A percentile compares a stretch with the other conserved stretches of the same genome.
Conservation (phyloP, 1,140 invertebrate genomes). For the Atta cephalotes region DNA sequence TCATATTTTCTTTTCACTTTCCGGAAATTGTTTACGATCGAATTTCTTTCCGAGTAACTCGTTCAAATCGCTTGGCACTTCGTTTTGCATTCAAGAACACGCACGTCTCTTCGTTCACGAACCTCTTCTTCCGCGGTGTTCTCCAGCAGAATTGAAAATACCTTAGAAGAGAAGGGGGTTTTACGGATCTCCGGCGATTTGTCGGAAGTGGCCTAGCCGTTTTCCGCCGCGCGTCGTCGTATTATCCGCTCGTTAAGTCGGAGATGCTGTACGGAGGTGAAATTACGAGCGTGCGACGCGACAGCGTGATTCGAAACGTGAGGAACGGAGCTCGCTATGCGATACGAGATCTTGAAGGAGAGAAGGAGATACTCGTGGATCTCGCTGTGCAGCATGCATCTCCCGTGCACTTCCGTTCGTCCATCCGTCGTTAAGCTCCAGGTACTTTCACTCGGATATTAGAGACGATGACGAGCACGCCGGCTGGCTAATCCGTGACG, state of each 20-base stretch:
- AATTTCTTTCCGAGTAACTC: not conserved
- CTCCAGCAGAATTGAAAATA: conserved; percentile 11
- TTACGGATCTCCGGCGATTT: not conserved
- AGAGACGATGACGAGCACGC: conserved; percentile 42
- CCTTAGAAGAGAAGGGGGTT: not conserved
- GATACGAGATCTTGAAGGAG: not conserved
- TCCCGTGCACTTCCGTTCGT: conserved; percentile 42
- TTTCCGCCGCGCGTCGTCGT: conserved; percentile 4
- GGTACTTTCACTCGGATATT: conserved; percentile 70
- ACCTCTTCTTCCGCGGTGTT: conserved; percentile 4
- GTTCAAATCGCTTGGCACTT: not conserved
- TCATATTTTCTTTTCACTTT: not conserved
- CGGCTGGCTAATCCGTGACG: conserved; percentile 17
- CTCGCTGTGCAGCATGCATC: not conserved
- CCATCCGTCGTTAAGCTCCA: conserved; percentile 25
- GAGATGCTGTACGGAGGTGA: conserved; percentile 26
- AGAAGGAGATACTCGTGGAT: not conserved
- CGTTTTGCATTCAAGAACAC: not conserved
- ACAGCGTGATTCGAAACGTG: conserved; percentile 5
- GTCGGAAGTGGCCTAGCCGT: not conserved
- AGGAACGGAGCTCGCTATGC: not conserved
- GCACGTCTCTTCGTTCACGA: conserved; percentile 18
- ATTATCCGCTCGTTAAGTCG: conserved; percentile 33
- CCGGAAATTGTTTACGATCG: not conserved
- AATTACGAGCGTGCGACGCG: conserved; percentile 55